Evolutionary conservation across 2,113 vertebrate genomes (phyloP).

Genomic region (Glaucomys volans): DNA sequence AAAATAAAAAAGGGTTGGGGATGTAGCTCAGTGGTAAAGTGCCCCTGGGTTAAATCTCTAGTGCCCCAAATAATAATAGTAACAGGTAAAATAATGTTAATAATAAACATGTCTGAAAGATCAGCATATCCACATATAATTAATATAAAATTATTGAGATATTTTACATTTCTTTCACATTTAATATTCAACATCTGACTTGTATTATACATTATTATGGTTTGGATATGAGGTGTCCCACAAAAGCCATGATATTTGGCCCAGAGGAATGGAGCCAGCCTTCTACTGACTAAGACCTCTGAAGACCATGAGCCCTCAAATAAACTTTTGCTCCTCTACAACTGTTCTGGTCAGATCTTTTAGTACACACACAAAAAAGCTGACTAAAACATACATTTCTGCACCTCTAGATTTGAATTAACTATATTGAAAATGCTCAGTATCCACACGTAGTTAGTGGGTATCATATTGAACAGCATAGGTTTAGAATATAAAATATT

Average conservation of each 20-base stretch:
- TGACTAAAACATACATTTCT: background rate
- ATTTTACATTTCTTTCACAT: background rate
- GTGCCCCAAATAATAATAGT: background rate
- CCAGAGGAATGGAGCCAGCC: too few species aligned
- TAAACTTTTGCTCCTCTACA: too few species aligned
- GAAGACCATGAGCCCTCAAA: too few species aligned
- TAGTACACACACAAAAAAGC: too few species aligned
- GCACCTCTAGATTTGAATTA: background rate
- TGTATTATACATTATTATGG: background rate
- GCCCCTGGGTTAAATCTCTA: too few species aligned
- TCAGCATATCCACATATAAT: background rate
- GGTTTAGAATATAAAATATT: background rate
- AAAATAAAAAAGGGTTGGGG: too few species aligned
- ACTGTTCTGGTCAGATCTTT: too few species aligned
- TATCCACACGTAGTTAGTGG: too few species aligned
- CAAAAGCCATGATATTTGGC: too few species aligned
- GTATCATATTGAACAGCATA: background rate
- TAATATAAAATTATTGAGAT: background rate
- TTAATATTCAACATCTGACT: background rate
- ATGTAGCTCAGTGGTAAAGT: too few species aligned
- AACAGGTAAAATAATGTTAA: slow-evolving; percentile 2
- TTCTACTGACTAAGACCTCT: too few species aligned
- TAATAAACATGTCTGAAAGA: background rate
- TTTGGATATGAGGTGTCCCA: too few species aligned
- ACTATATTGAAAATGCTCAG: background rate